phyloP scores from a whole-genome alignment of 1,140 invertebrate genomes.

The Macrobrachium rosenbergii region DNA sequence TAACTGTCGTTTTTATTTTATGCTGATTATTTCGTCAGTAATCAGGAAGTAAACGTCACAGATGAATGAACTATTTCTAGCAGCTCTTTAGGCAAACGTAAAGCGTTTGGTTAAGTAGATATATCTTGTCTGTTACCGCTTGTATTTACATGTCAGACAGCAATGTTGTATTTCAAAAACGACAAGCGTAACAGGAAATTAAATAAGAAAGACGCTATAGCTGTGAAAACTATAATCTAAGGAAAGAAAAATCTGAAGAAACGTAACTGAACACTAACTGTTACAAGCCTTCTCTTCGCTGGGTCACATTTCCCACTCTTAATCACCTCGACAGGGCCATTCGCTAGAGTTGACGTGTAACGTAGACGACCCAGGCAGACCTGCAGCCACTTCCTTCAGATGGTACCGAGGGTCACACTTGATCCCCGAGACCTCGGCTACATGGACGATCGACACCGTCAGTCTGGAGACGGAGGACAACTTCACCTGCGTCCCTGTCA shows the following conservation, averaged over 20 bases:
- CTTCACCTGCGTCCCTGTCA: constrained; percentile 87
- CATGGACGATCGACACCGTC: constrained; percentile 84
- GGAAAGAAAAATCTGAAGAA: not conserved
- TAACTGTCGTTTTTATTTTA: too few relatives aligned
- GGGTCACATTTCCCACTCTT: not conserved
- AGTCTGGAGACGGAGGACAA: constrained; percentile 85
- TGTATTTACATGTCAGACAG: too few relatives aligned
- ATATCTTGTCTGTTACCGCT: too few relatives aligned
- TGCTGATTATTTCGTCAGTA: too few relatives aligned
- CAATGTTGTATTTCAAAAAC: too few relatives aligned
- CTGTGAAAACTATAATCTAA: not conserved
- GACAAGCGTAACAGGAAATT: too few relatives aligned
- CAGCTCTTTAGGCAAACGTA: too few relatives aligned
- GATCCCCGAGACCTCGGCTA: constrained; percentile 79
- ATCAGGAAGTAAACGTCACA: too few relatives aligned
- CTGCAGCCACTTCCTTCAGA: constrained; percentile 80
- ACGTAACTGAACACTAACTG: not conserved
- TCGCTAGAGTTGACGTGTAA: constrained; percentile 77
- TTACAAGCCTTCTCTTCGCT: not conserved
- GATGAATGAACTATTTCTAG: too few relatives aligned
- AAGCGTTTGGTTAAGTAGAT: too few relatives aligned
- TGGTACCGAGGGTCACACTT: constrained; percentile 84
- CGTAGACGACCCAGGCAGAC: constrained; percentile 84
- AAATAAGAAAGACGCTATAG: too few relatives aligned
- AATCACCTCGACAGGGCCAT: constrained; percentile 9